These are phyloP conservation scores for Agrochola litura DNA, from an alignment of 2,888 invertebrate genomes.

Conservation along the genomic window DNA sequence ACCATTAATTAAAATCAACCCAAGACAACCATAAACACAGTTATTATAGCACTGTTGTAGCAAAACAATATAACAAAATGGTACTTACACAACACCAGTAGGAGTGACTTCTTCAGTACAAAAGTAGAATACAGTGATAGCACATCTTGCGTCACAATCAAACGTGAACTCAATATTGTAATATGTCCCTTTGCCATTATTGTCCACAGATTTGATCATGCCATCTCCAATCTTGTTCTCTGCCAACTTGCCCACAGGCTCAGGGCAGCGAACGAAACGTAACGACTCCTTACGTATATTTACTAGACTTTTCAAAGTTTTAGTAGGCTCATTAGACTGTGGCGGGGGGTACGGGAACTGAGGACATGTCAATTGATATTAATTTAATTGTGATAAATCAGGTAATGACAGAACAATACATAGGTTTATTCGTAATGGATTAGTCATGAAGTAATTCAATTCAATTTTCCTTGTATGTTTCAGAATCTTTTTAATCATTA, in stretches of 20 bases:
- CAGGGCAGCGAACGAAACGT: slow-evolving; percentile 95
- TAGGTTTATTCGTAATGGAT: neutral
- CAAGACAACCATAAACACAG: neutral
- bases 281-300: slow-evolving; percentile 99
- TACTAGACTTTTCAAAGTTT: slow-evolving; percentile 98
- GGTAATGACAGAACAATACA: slow-evolving; percentile 23
- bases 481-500: neutral
- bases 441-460: neutral
- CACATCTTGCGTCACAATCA: slow-evolving; percentile 98
- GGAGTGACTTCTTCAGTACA: slow-evolving; percentile 97
- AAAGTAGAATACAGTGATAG: slow-evolving; percentile 98
- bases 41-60: neutral
- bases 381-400: slow-evolving; percentile 56
- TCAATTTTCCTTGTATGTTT: slow-evolving; percentile 18
- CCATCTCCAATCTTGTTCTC: slow-evolving; percentile 90
- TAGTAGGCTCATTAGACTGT: slow-evolving; percentile 98
- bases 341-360: slow-evolving; percentile 99
- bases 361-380: slow-evolving; percentile 57
- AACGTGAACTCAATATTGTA: slow-evolving; percentile 99
- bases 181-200: slow-evolving; percentile 91
- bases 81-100: slow-evolving; percentile 95
- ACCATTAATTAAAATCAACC: neutral
- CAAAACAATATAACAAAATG: slow-evolving; percentile 12
- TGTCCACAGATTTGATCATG: slow-evolving; percentile 89
- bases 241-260: slow-evolving; percentile 91